These are phyloP conservation scores for Cryptus viduatorius DNA, from an alignment of 2,888 invertebrate genomes.

Conservation along the genomic window DNA sequence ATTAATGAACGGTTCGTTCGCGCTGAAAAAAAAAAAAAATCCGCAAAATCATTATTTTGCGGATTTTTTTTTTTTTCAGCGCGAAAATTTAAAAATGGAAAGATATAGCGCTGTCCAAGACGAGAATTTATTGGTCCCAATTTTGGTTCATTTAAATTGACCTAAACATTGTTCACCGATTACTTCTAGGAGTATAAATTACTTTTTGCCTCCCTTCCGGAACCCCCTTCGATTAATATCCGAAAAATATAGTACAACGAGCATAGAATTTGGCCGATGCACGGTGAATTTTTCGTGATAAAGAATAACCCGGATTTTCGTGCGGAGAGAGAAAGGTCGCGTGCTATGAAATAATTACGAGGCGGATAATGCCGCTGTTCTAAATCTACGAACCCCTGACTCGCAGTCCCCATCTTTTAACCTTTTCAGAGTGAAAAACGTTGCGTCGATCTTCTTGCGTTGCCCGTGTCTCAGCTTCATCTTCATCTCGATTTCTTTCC, in stretches of 20 bases:
- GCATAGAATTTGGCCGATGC: background rate
- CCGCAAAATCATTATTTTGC: too few species aligned
- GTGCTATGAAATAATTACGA: constrained; percentile 60
- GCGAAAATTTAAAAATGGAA: too few species aligned
- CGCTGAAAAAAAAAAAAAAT: too few species aligned
- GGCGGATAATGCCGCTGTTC: constrained; percentile 23
- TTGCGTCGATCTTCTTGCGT: constrained; percentile 13
- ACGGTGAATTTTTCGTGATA: constrained; percentile 13
- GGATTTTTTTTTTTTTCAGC: too few species aligned
- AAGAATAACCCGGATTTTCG: constrained; percentile 38
- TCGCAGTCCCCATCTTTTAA: constrained; percentile 38
- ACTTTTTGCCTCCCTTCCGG: too few species aligned
- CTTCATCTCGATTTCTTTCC: background rate
- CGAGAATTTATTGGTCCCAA: too few species aligned
- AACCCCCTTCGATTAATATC: background rate
- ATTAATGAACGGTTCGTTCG: too few species aligned
- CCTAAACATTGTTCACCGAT: too few species aligned
- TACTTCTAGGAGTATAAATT: too few species aligned
- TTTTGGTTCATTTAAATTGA: too few species aligned
- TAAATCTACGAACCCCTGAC: constrained; percentile 23
- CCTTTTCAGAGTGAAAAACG: constrained; percentile 47
- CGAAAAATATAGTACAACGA: constrained; percentile 6
- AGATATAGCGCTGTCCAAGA: too few species aligned
- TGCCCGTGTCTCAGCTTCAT: background rate
- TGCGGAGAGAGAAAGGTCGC: constrained; percentile 45